Evolutionary conservation across 2,797 vertebrate genomes (phyloP), one percentile per base, ranked within the genome.

Genomic region (Emys orbicularis): DNA sequence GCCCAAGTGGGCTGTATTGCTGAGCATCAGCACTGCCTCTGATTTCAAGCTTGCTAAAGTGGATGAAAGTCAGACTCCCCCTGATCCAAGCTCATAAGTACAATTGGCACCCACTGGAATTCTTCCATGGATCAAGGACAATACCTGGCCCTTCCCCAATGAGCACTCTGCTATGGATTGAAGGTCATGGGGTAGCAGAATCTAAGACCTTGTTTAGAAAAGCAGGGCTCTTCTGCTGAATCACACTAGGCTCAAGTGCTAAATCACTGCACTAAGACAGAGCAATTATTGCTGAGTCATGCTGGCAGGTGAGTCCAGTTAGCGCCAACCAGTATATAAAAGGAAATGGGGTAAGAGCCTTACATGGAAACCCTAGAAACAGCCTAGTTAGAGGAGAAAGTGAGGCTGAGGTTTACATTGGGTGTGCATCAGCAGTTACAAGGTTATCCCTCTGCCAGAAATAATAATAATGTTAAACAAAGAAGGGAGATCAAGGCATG

Each of bases 211-310:
- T 76, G 2, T 0, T 79, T 23, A 4, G 83, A 19, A 79, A 52
- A 3, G 12, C 49, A n/a, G 34, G 27, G 76, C 59, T 87, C 65
- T 80, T 91, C 84, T 65, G 87, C 2, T 7, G 76, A 92, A 68
- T 59, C 74, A 12, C 0, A 0, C 16, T 12, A 91, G 57, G 52
- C 68, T 89, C 49, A 61, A 16, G 44, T 89, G 89, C 79, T 11
- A 89, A 54, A 72, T 80, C 1, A 2, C 41, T 37, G 74, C 83
- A 72, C 86, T 82, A 95, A 84, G 59, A 94, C 11, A 37, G 68
- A 19, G 44, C 76, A 92, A 86, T 23, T 68, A 92, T 68, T 93
- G 29, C 61, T 86, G 81, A 88, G 61, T 10, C 11, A 61, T 0
- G 0, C 3, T 1, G 2, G 6, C 3, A 1, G 56, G 9, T 61